Conservation (phyloP, 37 sponge, comb jelly and placozoan species). For the Oopsacas minuta region DNA sequence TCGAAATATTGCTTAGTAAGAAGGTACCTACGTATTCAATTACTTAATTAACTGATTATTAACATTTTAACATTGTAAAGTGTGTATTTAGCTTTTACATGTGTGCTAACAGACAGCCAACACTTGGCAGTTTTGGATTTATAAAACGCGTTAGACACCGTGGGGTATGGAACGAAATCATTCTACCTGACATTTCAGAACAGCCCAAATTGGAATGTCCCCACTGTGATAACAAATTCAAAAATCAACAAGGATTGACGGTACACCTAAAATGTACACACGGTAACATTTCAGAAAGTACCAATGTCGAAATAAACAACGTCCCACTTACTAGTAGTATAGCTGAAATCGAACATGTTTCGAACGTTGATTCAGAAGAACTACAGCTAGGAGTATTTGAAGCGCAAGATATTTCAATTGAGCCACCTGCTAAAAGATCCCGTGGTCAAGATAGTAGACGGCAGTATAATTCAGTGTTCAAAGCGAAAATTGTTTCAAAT, state of each 20-base stretch:
- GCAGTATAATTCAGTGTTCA: background rate
- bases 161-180: background rate
- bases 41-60: background rate
- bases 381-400: background rate
- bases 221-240: background rate
- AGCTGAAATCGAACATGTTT: background rate
- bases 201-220: background rate
- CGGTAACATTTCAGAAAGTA: background rate
- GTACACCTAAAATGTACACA: background rate
- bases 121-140: background rate
- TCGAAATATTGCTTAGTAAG: background rate
- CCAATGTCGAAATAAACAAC: background rate
- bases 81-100: background rate
- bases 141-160: background rate
- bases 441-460: background rate
- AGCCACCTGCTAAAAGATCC: background rate
- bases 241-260: background rate
- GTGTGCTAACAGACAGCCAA: background rate
- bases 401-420: background rate
- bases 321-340: background rate
- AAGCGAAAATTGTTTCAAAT: background rate
- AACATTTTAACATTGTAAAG: background rate
- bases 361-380: background rate
- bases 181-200: background rate
- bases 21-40: background rate